phyloP scores from a whole-genome alignment of 2,113 vertebrate species.

The Tringa solitaria region DNA sequence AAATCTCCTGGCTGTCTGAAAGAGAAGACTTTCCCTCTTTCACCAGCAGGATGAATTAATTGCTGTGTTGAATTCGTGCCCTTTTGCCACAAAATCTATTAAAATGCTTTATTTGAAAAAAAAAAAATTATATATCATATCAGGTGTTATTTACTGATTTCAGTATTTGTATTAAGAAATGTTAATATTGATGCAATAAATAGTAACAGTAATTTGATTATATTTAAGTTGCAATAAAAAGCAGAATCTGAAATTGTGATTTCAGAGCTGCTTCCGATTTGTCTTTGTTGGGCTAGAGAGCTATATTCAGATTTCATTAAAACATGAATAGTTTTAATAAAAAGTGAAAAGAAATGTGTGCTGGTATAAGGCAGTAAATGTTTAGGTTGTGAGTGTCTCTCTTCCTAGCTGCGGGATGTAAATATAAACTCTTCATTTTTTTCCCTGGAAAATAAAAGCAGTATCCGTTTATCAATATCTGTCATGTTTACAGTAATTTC shows the following conservation, averaged over 20 bases:
- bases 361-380: neutral
- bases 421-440: neutral
- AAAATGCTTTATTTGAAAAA: neutral
- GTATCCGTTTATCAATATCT: neutral
- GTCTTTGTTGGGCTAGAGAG: neutral
- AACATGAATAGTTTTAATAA: no score
- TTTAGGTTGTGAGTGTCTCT: neutral
- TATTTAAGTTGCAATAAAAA: neutral
- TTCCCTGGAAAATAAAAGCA: neutral
- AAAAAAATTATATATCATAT: neutral
- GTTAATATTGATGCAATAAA: neutral
- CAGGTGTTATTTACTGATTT: neutral
- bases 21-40: neutral
- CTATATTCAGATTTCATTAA: slow-evolving; percentile 2
- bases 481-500: neutral
- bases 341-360: neutral
- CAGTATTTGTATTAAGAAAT: neutral
- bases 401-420: neutral
- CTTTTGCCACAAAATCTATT: neutral
- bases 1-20: neutral
- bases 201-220: neutral
- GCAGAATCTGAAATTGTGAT: neutral
- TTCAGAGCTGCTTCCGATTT: neutral
- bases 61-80: neutral
- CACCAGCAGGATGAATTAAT: neutral